A percentile compares a stretch with the other conserved stretches of the same genome.
phyloP scores from a whole-genome alignment of 2,113 vertebrate species.

The Syrmaticus mikado region DNA sequence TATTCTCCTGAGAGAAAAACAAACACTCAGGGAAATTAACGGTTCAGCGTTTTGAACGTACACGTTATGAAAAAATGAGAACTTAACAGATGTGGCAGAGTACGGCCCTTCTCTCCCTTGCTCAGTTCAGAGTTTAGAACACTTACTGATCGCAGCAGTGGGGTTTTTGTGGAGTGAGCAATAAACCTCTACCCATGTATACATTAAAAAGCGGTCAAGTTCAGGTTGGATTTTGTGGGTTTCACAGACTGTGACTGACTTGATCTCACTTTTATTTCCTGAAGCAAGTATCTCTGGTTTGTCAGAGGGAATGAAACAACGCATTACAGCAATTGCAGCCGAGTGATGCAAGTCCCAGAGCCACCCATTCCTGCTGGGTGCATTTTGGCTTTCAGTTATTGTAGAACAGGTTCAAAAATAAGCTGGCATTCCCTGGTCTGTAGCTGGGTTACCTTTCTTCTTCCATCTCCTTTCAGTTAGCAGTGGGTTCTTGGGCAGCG shows the following conservation, averaged over 20 bases:
- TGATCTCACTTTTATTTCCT: not conserved
- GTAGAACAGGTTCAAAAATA: slow-evolving; percentile 4
- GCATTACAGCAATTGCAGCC: not conserved
- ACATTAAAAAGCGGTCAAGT: not conserved
- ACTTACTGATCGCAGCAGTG: not conserved
- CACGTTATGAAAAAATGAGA: not conserved
- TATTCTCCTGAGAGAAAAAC: slow-evolving; percentile 31
- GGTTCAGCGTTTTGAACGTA: slow-evolving; percentile 12
- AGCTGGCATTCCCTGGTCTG: not conserved
- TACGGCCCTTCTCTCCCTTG: not conserved
- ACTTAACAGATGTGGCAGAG: not conserved
- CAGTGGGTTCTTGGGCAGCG: not conserved
- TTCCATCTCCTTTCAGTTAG: not conserved
- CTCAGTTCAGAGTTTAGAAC: not conserved
- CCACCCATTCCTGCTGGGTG: not conserved
- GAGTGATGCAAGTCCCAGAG: not conserved
- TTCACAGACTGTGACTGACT: not conserved
- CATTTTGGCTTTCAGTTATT: not conserved
- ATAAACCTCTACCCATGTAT: not conserved
- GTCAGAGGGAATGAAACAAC: not conserved
- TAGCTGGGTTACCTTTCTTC: not conserved
- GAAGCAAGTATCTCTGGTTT: not conserved
- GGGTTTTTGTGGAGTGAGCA: not conserved
- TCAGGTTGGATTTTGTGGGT: not conserved
- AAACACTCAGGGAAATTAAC: not conserved